These are phyloP conservation scores for Stichopus chloronotus DNA, from an alignment of 35 echinoderm and acorn worm genomes.

Conservation along the genomic window DNA sequence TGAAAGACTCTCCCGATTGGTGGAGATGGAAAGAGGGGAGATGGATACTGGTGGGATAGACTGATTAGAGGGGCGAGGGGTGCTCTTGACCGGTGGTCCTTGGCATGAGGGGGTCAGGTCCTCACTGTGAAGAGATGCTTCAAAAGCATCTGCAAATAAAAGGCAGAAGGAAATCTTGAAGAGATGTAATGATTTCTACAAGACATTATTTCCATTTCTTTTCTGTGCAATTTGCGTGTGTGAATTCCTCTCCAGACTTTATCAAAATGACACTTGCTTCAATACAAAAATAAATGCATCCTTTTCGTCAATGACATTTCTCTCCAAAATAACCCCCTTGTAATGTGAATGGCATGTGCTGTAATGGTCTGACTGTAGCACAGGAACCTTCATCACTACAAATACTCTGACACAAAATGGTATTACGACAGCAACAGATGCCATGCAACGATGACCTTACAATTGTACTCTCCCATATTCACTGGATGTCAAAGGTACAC, in stretches of 20 bases:
- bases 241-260: background rate
- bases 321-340: too few relatives aligned
- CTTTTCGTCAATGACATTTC: too few relatives aligned
- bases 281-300: too few relatives aligned
- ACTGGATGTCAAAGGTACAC: too few relatives aligned
- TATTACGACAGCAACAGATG: too few relatives aligned
- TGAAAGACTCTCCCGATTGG: conserved; percentile 65
- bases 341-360: too few relatives aligned
- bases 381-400: too few relatives aligned
- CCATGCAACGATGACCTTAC: too few relatives aligned
- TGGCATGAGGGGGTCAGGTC: conserved; percentile 7
- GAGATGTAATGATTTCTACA: background rate
- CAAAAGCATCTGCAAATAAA: background rate
- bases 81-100: conserved; percentile 35
- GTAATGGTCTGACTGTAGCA: too few relatives aligned
- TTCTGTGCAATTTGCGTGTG: background rate
- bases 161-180: background rate
- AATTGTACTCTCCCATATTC: too few relatives aligned
- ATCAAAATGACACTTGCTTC: too few relatives aligned
- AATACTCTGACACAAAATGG: too few relatives aligned
- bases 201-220: background rate
- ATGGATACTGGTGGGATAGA: conserved; percentile 37
- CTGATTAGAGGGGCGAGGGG: conserved; percentile 25
- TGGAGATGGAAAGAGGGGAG: conserved; percentile 57
- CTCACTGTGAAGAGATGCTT: conserved; percentile 9